These are phyloP conservation scores for Prionailurus viverrinus DNA, from an alignment of 2,113 vertebrate species.

Conservation along the genomic window DNA sequence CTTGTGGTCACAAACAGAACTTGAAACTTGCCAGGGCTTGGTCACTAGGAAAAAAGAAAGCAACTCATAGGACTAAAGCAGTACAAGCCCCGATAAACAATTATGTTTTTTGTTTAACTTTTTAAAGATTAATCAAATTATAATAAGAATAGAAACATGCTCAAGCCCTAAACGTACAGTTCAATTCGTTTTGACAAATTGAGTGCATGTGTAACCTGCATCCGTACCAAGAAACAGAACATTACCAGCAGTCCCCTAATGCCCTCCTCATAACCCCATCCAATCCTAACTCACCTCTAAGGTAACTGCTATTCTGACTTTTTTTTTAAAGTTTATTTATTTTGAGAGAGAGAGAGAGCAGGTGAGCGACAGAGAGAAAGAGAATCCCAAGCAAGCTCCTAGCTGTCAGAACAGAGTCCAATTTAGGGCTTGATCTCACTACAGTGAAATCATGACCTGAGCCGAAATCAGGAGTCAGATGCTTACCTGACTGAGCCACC, in stretches of 20 bases:
- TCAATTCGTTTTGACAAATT: neutral
- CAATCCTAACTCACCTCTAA: neutral
- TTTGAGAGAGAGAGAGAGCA: too few species aligned
- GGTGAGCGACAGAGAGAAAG: too few species aligned
- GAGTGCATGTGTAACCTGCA: neutral
- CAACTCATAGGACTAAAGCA: neutral
- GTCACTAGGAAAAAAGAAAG: neutral
- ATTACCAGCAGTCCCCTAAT: neutral
- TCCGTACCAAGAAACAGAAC: neutral
- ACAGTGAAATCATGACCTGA: too few species aligned
- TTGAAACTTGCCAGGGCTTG: neutral
- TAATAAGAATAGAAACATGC: neutral
- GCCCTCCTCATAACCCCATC: neutral
- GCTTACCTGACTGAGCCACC: too few species aligned
- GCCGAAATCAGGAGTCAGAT: too few species aligned
- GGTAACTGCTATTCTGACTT: neutral
- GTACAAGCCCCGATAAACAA: neutral
- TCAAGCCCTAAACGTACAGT: neutral
- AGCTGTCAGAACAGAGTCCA: too few species aligned
- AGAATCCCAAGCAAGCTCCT: too few species aligned
- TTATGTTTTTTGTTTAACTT: conserved; percentile 8
- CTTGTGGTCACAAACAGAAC: neutral
- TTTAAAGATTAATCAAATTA: neutral
- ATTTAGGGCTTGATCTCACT: too few species aligned
- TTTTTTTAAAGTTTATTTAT: too few species aligned